Percentiles rank a stretch among this genome's conserved stretches.
These are phyloP conservation scores for Ethmia dodecea DNA, from an alignment of 2,888 invertebrate species.

Conservation along the genomic window DNA sequence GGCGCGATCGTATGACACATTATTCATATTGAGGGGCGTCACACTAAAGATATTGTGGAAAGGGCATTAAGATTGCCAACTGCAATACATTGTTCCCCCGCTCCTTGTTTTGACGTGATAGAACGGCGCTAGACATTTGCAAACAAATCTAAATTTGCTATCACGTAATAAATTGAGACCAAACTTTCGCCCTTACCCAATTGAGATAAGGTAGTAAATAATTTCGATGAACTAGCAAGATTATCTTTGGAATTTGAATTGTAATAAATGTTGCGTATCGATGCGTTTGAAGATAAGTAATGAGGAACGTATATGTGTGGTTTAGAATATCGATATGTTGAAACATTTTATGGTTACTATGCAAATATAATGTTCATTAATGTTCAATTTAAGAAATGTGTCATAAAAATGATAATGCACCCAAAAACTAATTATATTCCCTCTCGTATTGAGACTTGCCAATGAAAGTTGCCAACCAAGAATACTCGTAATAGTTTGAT, in stretches of 20 bases:
- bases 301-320: slow-evolving; percentile 65
- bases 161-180: neutral
- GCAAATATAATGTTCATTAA: no score
- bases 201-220: no score
- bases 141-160: slow-evolving; percentile 33
- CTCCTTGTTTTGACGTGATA: slow-evolving; percentile 75
- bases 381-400: no score
- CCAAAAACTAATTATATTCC: no score
- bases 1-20: slow-evolving; percentile 70
- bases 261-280: slow-evolving; percentile 76
- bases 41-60: slow-evolving; percentile 73
- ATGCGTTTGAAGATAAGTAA: slow-evolving; percentile 76
- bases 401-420: no score
- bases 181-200: neutral
- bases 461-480: no score
- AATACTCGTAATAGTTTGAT: no score
- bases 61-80: slow-evolving; percentile 75
- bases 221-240: neutral
- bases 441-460: no score
- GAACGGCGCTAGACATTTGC: slow-evolving; percentile 59
- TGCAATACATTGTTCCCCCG: slow-evolving; percentile 69
- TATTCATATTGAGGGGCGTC: slow-evolving; percentile 74
- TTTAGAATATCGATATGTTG: slow-evolving; percentile 51
- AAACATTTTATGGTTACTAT: no score
- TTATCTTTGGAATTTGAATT: slow-evolving; percentile 31